Percentiles rank a stretch among this genome's conserved stretches.
These are phyloP conservation scores for Micromys minutus DNA, from an alignment of 2,113 vertebrate genomes.

Conservation along the genomic window DNA sequence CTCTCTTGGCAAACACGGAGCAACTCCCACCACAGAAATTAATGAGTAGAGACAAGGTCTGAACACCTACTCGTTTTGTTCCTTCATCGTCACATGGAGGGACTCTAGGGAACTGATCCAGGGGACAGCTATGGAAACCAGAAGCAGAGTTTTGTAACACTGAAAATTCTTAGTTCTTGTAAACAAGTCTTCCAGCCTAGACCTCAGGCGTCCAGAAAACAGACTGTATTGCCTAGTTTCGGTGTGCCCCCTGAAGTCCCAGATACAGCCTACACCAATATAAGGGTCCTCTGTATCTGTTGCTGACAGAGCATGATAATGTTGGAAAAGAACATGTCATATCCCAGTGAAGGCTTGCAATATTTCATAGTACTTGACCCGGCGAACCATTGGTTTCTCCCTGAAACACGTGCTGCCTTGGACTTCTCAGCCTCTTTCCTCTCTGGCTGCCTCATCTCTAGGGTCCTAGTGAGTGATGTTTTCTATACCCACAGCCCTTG, in stretches of 20 bases:
- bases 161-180: neutral
- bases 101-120: slow-evolving; percentile 24
- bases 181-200: neutral
- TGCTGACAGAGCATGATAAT: accelerated
- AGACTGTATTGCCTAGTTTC: neutral
- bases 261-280: neutral
- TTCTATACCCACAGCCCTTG: neutral
- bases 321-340: neutral
- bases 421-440: neutral
- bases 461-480: neutral
- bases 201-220: neutral
- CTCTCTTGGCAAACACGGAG: slow-evolving; percentile 70
- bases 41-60: slow-evolving; percentile 64
- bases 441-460: neutral
- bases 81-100: neutral
- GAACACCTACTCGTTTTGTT: slow-evolving; percentile 40
- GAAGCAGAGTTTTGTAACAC: neutral
- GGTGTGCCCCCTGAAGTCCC: neutral
- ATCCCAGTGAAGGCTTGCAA: neutral
- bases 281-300: too few species aligned
- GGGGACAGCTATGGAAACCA: slow-evolving; percentile 19
- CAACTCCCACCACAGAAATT: slow-evolving; percentile 72
- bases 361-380: neutral
- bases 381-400: neutral
- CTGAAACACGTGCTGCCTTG: neutral